Evolutionary conservation across 2,113 vertebrate species (phyloP), one percentile per base, ranked within the genome.

Genomic region (Oriolus oriolus): DNA sequence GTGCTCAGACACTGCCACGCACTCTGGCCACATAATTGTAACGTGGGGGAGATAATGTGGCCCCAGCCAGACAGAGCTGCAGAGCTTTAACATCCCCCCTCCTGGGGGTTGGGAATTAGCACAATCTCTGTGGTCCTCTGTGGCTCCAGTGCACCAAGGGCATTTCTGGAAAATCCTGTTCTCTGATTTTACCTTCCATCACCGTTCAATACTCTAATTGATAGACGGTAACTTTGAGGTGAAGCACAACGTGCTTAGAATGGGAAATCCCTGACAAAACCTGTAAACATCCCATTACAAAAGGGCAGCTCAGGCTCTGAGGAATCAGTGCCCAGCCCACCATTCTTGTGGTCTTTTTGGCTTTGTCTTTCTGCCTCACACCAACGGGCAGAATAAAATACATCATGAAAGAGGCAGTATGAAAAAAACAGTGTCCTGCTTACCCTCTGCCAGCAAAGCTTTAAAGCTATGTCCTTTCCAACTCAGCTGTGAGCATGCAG

Each of bases 131-230:
- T 22, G 61, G 28, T 56, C 21, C 11, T 89, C 71, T 90, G 6
- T 8, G 45, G 68, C 75, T 78, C 56, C 75, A 50, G 12, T 6
- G 77, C 74, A 87, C 69, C 61, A 91, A 87, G 81, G 80, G 65
- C 91, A 76, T 87, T 73, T 82, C 69, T 87, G 2, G 12, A 84
- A 84, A 79, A 87, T 70, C 63, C 78, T 45, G 6, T 26, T 73
- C 70, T 94, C 84, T 85, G 90, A 90, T 95, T 91, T 83, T 90
- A 78, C 52, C 68, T 95, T 79, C 71, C 75, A 59, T 59, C 82
- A 65, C 84, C 3, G 35, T 61, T 95, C 96, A 93, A 94, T 93
- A 85, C 59, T 76, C 57, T 93, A 95, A 96, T 68, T 92, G 87
- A 91, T 53, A 79, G 77, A 91, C 77, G 3, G 5, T 84, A 87